These are phyloP conservation scores for Ladona fulva DNA, from an alignment of 1,140 invertebrate species.

Conservation along the genomic window DNA sequence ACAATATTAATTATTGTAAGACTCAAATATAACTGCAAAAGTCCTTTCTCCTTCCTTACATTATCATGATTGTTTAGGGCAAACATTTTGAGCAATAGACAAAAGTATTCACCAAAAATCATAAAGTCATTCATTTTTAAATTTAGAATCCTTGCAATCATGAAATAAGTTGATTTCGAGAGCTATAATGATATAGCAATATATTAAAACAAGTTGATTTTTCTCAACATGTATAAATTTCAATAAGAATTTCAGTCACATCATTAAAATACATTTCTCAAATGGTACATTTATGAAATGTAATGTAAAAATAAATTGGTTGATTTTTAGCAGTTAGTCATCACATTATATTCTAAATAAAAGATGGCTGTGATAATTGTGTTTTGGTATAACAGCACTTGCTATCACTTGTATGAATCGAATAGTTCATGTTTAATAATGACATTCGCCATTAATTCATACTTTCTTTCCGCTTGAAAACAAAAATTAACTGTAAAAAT, in stretches of 20 bases:
- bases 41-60: too few relatives aligned
- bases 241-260: background rate
- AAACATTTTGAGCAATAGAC: too few relatives aligned
- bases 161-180: too few relatives aligned
- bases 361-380: background rate
- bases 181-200: background rate
- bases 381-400: slow-evolving; percentile 3
- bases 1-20: too few relatives aligned
- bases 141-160: too few relatives aligned
- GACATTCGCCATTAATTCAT: background rate
- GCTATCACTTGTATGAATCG: background rate
- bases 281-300: slow-evolving; percentile 7
- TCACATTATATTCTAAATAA: slow-evolving; percentile 1
- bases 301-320: background rate
- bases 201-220: slow-evolving; percentile 4
- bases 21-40: too few relatives aligned
- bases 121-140: too few relatives aligned
- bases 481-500: background rate
- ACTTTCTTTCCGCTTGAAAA: background rate
- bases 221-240: background rate
- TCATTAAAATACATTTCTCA: slow-evolving; percentile 5
- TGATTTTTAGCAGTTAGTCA: background rate
- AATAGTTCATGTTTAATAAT: background rate
- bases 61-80: too few relatives aligned
- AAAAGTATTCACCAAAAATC: too few relatives aligned